Evolutionary conservation across 92 coral and sea anemone genomes (phyloP), one percentile per base, ranked within the genome.

Genomic region (Meandrina meandrites): DNA sequence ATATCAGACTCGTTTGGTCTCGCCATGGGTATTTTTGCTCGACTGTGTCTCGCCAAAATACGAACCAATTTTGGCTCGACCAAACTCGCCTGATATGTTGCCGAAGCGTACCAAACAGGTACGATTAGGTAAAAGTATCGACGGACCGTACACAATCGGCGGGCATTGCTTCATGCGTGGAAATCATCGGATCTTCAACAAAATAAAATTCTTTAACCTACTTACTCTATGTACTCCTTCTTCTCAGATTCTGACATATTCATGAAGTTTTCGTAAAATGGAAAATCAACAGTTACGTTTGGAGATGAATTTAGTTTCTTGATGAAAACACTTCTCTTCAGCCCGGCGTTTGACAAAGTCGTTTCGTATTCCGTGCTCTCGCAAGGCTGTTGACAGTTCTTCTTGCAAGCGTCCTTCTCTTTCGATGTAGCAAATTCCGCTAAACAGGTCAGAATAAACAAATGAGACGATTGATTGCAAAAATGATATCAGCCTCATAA

Each of bases 351-450:
- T 19, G 92, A 90, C 79, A 90, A 72, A 54, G 84, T 74, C 9
- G 87, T 66, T n/a, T 90, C 87, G 77, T 90, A 90, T 35, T 81
- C 64, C 21, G 84, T 90, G 70, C 74, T 79, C 22, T 40, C 19
- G 34, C 92, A 90, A 32, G 92, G 86, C 72, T 80, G 78, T 24
- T 77, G 77, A 45, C 92, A 90, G 28, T 48, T 76, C 21, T 48
- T 70, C 5, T 70, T 68, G 32, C 92, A 90, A 0, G 64, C 18
- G 18, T 60, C 62, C 21, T 80, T 88, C 24, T 86, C 80, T 21
- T 34, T 24, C 0, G 92, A 83, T 73, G 53, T 66, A 53, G 67
- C 69, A 53, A 71, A 83, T 57, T 35, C 54, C 14, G 15, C 86
- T 83, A 42, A 66, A 81, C 24, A 28, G 3, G 1, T 4, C 40